A percentile compares a stretch with the other conserved stretches of the same genome.
These are phyloP conservation scores for Lophura swinhoii DNA, from an alignment of 2,797 vertebrate species.

Conservation along the genomic window DNA sequence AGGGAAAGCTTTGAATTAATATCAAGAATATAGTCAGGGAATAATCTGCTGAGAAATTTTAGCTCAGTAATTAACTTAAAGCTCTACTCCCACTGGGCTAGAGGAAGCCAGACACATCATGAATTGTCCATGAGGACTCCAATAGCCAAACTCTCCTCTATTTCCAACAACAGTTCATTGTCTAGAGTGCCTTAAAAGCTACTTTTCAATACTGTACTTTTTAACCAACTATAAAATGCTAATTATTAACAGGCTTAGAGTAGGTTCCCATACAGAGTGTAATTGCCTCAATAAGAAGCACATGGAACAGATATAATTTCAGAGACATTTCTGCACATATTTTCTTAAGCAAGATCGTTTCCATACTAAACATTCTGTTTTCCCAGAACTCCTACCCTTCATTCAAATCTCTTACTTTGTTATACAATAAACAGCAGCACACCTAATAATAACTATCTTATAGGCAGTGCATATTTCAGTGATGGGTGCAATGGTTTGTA, in stretches of 20 bases:
- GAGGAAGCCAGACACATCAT: not conserved
- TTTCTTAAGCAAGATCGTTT: not conserved
- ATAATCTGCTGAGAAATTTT: not conserved
- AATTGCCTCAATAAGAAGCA: not conserved
- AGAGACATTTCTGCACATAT: not conserved
- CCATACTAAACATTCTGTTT: not conserved
- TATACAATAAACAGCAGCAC: not conserved
- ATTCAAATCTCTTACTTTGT: not conserved
- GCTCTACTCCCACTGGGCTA: not conserved
- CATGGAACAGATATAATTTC: not conserved
- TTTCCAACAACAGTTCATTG: not conserved
- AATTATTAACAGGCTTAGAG: not conserved
- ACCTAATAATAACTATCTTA: not conserved
- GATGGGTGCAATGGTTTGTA: rapidly evolving
- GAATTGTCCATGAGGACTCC: not conserved
- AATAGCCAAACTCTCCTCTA: not conserved
- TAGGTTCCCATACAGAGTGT: not conserved
- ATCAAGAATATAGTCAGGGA: not conserved
- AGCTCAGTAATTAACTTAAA: conserved; percentile 27
- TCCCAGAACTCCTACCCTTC: not conserved
- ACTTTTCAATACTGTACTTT: not conserved
- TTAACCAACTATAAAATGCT: conserved; percentile 2
- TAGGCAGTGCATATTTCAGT: rapidly evolving
- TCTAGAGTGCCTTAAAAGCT: not conserved
- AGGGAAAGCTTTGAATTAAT: not conserved